phyloP scores from a whole-genome alignment of 2,797 vertebrate species.

The Huso huso region DNA sequence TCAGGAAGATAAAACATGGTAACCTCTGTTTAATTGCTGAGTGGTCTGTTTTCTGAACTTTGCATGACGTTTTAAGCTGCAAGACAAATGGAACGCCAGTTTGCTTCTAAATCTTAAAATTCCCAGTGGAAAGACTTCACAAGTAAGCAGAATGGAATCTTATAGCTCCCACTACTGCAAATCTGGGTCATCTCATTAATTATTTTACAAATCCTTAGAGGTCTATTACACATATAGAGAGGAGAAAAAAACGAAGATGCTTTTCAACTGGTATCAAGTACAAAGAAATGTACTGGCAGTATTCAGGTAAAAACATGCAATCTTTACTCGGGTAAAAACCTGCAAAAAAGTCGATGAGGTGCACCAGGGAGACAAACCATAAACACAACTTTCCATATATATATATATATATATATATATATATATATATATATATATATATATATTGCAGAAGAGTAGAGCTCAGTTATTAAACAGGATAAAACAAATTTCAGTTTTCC shows the following conservation, averaged over 20 bases:
- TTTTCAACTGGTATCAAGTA: slow-evolving; percentile 34
- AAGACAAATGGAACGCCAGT: slow-evolving; percentile 88
- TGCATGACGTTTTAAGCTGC: slow-evolving; percentile 80
- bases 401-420: too few relatives aligned
- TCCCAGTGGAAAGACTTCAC: slow-evolving; percentile 67
- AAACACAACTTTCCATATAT: too few relatives aligned
- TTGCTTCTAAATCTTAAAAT: slow-evolving; percentile 78
- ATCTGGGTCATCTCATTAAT: slow-evolving; percentile 90
- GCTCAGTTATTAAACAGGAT: too few relatives aligned
- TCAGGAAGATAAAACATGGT: slow-evolving; percentile 92
- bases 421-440: too few relatives aligned
- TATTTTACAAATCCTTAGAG: slow-evolving; percentile 75
- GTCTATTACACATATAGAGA: slow-evolving; percentile 65
- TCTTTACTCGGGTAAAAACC: too few relatives aligned
- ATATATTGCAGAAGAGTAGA: too few relatives aligned
- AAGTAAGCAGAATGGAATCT: slow-evolving; percentile 75
- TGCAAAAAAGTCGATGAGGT: too few relatives aligned
- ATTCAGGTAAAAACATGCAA: neutral
- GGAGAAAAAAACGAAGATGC: slow-evolving; percentile 42
- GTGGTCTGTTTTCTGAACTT: slow-evolving; percentile 94
- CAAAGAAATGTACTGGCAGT: neutral
- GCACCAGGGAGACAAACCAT: too few relatives aligned
- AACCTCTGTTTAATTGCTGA: slow-evolving; percentile 78
- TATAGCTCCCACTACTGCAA: slow-evolving; percentile 71
- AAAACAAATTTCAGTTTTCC: too few relatives aligned